Conservation (phyloP, 2,113 vertebrate genomes). For the Lepisosteus osseus region DNA sequence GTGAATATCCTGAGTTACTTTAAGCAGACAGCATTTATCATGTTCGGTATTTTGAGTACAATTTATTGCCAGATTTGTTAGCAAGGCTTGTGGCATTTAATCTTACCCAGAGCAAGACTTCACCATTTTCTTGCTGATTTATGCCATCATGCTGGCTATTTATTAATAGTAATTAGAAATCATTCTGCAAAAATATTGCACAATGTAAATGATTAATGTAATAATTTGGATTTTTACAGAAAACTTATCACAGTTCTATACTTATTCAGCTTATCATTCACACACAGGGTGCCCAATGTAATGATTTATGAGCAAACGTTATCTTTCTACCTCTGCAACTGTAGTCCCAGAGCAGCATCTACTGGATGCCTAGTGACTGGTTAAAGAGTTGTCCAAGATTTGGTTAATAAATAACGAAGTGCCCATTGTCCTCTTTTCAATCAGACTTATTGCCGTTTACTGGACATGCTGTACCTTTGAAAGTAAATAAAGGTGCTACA, state of each 20-base stretch:
- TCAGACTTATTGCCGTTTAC: too few relatives aligned
- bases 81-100: neutral
- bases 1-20: neutral
- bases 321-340: conserved; percentile 1
- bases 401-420: neutral
- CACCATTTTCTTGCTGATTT: conserved; percentile 12
- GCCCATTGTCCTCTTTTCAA: too few relatives aligned
- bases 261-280: conserved; percentile 4
- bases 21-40: neutral
- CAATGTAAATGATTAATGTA: neutral
- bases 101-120: neutral
- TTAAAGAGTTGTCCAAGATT: neutral
- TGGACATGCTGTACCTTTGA: too few relatives aligned
- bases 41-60: neutral
- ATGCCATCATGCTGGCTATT: conserved; percentile 1
- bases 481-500: too few relatives aligned
- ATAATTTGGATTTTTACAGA: neutral
- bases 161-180: conserved; percentile 4
- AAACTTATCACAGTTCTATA: too few relatives aligned
- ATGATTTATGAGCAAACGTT: conserved; percentile 9
- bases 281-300: neutral
- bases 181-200: neutral
- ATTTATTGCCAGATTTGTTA: neutral
- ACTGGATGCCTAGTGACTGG: neutral
- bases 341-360: neutral